Conservation (phyloP, 2,113 vertebrate species). For the Cyprinus carpio region DNA sequence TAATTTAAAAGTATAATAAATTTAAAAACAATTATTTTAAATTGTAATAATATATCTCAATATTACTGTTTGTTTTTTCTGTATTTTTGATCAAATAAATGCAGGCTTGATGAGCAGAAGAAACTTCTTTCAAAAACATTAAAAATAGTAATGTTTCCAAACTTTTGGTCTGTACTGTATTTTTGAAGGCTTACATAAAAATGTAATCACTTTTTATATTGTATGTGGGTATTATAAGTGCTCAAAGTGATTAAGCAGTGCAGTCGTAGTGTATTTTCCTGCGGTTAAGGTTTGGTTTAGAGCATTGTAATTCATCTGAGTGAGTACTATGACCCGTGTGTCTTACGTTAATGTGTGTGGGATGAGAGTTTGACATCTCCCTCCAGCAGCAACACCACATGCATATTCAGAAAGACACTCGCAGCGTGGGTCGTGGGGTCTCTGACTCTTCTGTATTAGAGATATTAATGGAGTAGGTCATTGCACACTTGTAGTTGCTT, state of each 20-base stretch:
- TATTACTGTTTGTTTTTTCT: no score
- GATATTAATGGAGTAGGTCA: slow-evolving; percentile 1
- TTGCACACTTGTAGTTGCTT: neutral
- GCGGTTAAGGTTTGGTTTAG: neutral
- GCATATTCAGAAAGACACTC: slow-evolving; percentile 13
- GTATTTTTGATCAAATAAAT: no score
- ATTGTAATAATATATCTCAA: no score
- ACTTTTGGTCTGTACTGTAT: no score
- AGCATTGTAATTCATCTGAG: neutral
- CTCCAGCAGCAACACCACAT: neutral
- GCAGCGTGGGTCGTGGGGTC: neutral
- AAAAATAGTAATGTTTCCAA: no score
- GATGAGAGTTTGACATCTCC: neutral
- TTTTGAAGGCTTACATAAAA: neutral
- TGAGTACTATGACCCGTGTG: neutral
- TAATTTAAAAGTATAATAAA: no score
- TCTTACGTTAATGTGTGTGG: slow-evolving; percentile 17
- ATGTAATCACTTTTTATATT: neutral
- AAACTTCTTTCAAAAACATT: no score
- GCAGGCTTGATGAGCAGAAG: no score
- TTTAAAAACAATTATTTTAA: no score
- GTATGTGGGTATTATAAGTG: neutral
- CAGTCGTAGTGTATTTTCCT: neutral
- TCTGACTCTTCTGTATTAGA: neutral
- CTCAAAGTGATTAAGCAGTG: neutral